These are phyloP conservation scores for Musca vetustissima DNA, from an alignment of 1,140 invertebrate genomes.

Conservation along the genomic window DNA sequence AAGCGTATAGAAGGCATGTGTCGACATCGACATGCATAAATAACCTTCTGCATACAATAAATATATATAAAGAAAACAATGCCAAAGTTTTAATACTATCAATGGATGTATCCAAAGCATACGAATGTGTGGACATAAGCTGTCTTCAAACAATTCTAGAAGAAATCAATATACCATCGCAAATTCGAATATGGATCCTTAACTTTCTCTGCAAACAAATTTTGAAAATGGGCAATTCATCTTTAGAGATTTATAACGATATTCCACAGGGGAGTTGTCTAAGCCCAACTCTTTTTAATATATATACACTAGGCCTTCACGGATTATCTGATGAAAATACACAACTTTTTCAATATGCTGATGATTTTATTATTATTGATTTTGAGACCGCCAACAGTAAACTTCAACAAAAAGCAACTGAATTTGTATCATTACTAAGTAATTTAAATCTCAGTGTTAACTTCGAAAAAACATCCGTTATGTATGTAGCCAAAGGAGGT, in stretches of 20 bases:
- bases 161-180: background rate
- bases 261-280: background rate
- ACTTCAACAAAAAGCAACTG: no score
- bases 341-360: background rate
- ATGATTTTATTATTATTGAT: background rate
- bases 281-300: constrained; percentile 6
- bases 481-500: constrained; percentile 1
- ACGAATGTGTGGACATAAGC: background rate
- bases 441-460: background rate
- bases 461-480: background rate
- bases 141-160: background rate
- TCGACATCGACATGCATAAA: no score
- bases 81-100: background rate
- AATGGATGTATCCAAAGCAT: background rate
- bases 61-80: background rate
- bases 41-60: no score
- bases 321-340: background rate
- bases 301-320: background rate
- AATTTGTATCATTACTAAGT: no score
- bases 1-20: no score
- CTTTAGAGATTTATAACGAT: background rate
- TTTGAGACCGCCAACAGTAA: background rate
- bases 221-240: no score
- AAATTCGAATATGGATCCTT: no score
- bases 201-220: no score